Evolutionary conservation across 2,797 vertebrate genomes (phyloP).

Genomic region (Cirrhinus molitorella): DNA sequence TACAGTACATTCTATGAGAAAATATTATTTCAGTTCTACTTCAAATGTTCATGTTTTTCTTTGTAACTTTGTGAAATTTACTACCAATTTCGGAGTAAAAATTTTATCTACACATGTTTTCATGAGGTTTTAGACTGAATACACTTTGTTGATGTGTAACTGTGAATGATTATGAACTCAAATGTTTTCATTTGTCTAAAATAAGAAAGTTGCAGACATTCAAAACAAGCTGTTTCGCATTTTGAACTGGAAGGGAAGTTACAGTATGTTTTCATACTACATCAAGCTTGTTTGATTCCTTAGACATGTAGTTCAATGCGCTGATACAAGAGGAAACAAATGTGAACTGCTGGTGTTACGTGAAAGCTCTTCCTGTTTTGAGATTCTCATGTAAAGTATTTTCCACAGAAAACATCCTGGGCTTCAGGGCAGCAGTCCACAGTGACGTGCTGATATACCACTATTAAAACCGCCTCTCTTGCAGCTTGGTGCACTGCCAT

Average conservation of each 20-base stretch:
- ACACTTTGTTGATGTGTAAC: neutral
- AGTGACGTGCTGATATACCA: neutral
- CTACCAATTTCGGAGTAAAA: neutral
- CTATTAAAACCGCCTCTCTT: neutral
- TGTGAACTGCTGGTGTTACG: neutral
- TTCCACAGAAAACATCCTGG: neutral
- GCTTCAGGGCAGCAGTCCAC: neutral
- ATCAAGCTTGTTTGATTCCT: neutral
- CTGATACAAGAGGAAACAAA: neutral
- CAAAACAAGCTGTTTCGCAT: neutral
- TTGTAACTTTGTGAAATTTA: neutral
- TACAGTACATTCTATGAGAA: too few species aligned
- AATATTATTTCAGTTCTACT: neutral
- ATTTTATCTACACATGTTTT: neutral
- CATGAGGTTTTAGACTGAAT: neutral
- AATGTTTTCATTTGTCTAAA: neutral
- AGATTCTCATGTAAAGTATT: constrained; percentile 4
- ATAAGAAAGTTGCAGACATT: neutral
- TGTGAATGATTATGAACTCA: neutral
- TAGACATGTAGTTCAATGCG: neutral
- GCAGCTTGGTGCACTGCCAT: neutral
- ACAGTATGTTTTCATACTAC: neutral
- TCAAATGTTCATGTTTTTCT: neutral
- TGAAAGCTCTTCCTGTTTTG: constrained; percentile 32
- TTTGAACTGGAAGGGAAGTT: neutral